These are phyloP conservation scores for Eupithecia dodoneata DNA, from an alignment of 2,888 invertebrate species.

Conservation along the genomic window DNA sequence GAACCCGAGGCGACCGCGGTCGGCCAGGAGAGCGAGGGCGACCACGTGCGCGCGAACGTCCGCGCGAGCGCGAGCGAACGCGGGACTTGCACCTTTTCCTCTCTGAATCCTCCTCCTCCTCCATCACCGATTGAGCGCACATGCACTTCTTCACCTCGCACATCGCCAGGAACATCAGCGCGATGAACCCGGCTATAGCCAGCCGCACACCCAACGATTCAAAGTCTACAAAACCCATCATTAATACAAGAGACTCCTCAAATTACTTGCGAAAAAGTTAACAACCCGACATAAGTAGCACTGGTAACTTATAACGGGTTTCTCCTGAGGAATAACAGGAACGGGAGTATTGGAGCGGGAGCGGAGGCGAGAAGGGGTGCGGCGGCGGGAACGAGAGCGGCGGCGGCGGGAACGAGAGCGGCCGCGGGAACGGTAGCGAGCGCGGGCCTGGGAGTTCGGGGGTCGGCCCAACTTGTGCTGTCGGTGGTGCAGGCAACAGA, in stretches of 20 bases:
- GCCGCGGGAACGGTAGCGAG: background rate
- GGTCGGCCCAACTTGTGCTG: background rate
- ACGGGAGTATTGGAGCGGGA: background rate
- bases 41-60: background rate
- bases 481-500: background rate
- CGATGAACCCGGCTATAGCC: background rate
- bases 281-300: background rate
- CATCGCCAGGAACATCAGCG: background rate
- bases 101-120: background rate
- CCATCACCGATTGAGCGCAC: no score
- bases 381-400: background rate
- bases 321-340: background rate
- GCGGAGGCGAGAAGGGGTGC: background rate
- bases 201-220: background rate
- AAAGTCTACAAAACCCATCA: background rate
- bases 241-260: background rate
- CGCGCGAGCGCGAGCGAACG: background rate
- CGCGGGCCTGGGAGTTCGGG: background rate
- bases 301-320: background rate
- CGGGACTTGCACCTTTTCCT: no score
- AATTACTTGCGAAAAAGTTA: background rate
- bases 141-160: background rate
- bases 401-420: background rate
- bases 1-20: background rate
- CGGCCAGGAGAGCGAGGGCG: background rate